Base-by-base conservation (phyloP, 2,797 vertebrate genomes). In the Typhlichthys subterraneus region DNA sequence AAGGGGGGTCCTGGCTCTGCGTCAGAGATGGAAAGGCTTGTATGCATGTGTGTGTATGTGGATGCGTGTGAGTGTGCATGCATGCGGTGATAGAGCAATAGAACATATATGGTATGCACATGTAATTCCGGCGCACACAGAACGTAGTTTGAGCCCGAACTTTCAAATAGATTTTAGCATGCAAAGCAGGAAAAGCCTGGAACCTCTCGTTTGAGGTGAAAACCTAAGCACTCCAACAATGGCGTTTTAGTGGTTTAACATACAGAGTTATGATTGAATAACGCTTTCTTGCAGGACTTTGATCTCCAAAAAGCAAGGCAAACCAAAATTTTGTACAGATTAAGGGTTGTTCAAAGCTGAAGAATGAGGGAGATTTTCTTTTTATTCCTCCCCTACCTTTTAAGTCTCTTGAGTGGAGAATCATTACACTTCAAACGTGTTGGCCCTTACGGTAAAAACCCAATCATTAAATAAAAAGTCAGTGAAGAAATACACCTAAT, bases 281-380 rank as follows among this genome's bases (percentile, higher is more conserved):
- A 88, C 80, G 86, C 84, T 72, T 84, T 84, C 81, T 77, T 70
- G 70, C 53, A 46, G 70, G 85, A 55, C 87, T 93, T 93, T 92
- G 88, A 93, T 93, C 83, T 87, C 48, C 33, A 76, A 82, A 62
- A 82, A 80, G 81, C 81, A 80, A 79, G 69, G 85, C 84, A 80
- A 86, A 90, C 84, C 80, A 83, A 87, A 85, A 85, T 87, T 87
- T 90, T 82, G 74, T 78, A 83, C 90, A 92, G 89, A 93, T 94
- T 91, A 92, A 85, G 77, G 83, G 85, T 76, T 84, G 87, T 88
- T 91, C 87, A 92, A 91, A 90, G 87, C 80, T 48, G 60, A 67
- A 77, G 78, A 85, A 80, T 83, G 84, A 88, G 72, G 63, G 70
- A 70, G 74, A 68, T 81, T 76, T 70, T 70, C 64, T 58, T 78